phyloP scores from a whole-genome alignment of 2,113 vertebrate species.

The Tympanuchus pallidicinctus region DNA sequence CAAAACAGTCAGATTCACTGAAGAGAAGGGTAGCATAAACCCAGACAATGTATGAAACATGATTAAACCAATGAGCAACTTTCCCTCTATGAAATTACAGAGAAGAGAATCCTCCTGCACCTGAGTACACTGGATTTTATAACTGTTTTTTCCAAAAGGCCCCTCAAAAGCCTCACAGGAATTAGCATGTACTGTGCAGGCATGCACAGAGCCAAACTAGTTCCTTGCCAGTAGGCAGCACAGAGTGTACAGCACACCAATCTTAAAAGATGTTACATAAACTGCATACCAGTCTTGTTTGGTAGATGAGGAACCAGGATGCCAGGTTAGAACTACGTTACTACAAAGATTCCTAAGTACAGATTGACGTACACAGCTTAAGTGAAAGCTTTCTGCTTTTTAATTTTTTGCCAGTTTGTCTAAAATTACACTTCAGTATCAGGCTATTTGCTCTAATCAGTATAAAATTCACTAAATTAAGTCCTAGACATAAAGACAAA shows the following conservation, averaged over 20 bases:
- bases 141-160: not conserved
- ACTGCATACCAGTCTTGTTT: not conserved
- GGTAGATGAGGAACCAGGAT: not conserved
- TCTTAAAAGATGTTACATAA: not conserved
- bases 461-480: not conserved
- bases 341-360: not conserved
- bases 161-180: not conserved
- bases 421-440: not conserved
- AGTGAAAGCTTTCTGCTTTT: not conserved
- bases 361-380: not conserved
- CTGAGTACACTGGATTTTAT: not conserved
- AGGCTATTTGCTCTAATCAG: not conserved
- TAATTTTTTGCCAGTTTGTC: not conserved
- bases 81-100: not conserved
- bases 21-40: not conserved
- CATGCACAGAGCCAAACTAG: fast-evolving
- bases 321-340: not conserved
- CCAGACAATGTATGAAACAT: not conserved
- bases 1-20: not conserved
- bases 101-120: not conserved
- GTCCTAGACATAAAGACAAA: not conserved
- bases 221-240: not conserved
- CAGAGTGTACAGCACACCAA: not conserved
- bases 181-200: not conserved
- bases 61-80: not conserved